Conservation (phyloP, 2,888 invertebrate genomes). For the Acronicta alni region DNA sequence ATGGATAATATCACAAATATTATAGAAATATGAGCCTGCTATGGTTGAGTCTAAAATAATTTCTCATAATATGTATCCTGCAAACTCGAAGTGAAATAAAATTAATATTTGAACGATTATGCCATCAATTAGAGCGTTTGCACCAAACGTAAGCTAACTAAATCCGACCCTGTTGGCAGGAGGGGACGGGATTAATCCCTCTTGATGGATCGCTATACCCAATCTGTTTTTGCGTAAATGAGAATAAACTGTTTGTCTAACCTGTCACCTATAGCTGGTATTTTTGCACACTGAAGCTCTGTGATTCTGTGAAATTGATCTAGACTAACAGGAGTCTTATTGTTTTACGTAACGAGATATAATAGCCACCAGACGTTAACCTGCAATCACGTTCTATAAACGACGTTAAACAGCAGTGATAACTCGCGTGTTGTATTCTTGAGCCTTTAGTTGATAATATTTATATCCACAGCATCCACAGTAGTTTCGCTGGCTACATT, state of each 20-base stretch:
- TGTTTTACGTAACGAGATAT: too few relatives aligned
- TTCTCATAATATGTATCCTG: neutral
- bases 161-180: conserved; percentile 56
- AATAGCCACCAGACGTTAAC: too few relatives aligned
- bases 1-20: too few relatives aligned
- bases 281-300: conserved; percentile 46
- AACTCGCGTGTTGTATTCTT: too few relatives aligned
- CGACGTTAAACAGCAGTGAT: too few relatives aligned
- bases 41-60: too few relatives aligned
- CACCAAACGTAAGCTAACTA: conserved; percentile 48
- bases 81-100: conserved; percentile 27
- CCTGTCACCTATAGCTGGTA: conserved; percentile 54
- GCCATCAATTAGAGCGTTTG: conserved; percentile 54
- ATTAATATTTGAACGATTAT: conserved; percentile 52
- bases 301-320: conserved; percentile 10
- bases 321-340: neutral
- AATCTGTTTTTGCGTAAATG: conserved; percentile 77
- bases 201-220: conserved; percentile 74
- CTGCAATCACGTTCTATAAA: too few relatives aligned
- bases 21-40: too few relatives aligned
- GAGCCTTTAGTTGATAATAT: too few relatives aligned
- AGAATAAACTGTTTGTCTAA: conserved; percentile 70
- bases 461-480: too few relatives aligned
- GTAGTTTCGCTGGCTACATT: too few relatives aligned
- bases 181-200: conserved; percentile 67